Conservation (phyloP, 2,797 vertebrate species). For the Cichlasoma orientale region DNA sequence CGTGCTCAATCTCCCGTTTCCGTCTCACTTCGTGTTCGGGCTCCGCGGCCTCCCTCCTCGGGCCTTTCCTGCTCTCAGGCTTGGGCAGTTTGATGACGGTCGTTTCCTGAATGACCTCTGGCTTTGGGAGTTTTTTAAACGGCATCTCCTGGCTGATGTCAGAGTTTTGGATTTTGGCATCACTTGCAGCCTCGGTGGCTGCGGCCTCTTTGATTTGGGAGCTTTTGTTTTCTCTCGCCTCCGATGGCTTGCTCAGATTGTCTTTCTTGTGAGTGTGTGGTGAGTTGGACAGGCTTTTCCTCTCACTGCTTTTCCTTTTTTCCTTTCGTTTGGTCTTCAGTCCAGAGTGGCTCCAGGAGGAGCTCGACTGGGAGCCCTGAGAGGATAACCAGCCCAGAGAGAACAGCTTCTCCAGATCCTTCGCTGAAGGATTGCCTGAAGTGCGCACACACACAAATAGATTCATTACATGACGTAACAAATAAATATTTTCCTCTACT, state of each 20-base stretch:
- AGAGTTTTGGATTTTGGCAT: not conserved
- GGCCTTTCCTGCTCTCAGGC: constrained; percentile 38
- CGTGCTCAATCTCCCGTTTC: constrained; percentile 70
- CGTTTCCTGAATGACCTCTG: constrained; percentile 13
- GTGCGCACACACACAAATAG: not conserved
- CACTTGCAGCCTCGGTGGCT: not conserved
- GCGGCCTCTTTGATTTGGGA: not conserved
- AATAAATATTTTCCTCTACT: too few species aligned
- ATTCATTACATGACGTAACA: not conserved
- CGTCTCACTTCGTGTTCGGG: constrained; percentile 44
- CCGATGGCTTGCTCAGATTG: constrained; percentile 17
- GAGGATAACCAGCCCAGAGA: constrained; percentile 53
- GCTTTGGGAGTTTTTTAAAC: constrained; percentile 19
- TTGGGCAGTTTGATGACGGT: constrained; percentile 25
- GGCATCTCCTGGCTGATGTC: not conserved
- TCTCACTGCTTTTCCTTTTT: constrained; percentile 36
- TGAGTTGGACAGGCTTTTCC: constrained; percentile 15
- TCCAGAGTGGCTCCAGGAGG: constrained; percentile 32
- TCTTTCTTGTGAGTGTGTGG: constrained; percentile 38
- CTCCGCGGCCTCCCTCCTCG: constrained; percentile 24
- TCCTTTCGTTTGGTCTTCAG: constrained; percentile 58
- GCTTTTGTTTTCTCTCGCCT: constrained; percentile 29
- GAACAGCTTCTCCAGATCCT: constrained; percentile 63
- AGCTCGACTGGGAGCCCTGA: constrained; percentile 41
- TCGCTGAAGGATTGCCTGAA: constrained; percentile 55